Conservation (phyloP, 2,888 invertebrate species). For the Callosobruchus maculatus region DNA sequence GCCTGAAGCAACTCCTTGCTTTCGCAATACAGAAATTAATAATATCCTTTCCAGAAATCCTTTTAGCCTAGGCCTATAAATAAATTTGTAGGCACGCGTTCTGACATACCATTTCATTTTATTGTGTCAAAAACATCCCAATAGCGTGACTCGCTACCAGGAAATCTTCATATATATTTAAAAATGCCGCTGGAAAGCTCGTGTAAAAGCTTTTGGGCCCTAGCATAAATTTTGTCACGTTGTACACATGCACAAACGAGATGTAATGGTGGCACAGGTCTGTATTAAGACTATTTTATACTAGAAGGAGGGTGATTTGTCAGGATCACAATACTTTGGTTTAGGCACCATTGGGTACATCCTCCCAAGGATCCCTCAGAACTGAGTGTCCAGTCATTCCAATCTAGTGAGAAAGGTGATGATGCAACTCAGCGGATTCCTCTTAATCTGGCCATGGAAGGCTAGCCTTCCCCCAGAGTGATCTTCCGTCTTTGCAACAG, state of each 20-base stretch:
- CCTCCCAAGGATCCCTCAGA: too few species aligned
- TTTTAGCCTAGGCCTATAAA: background rate
- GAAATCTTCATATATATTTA: conserved; percentile 19
- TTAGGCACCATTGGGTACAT: too few species aligned
- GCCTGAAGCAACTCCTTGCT: background rate
- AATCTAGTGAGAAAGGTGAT: too few species aligned
- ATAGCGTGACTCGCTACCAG: conserved; percentile 3
- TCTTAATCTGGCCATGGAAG: too few species aligned
- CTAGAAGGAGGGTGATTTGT: too few species aligned
- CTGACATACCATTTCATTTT: conserved; percentile 10
- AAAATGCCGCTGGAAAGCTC: conserved; percentile 16
- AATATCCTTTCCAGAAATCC: background rate
- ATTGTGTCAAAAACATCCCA: conserved; percentile 17
- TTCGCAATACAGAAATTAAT: background rate
- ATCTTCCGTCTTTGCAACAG: too few species aligned
- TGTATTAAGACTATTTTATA: background rate
- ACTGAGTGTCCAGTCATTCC: too few species aligned
- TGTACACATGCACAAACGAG: background rate
- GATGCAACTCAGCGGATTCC: too few species aligned
- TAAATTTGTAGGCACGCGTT: background rate
- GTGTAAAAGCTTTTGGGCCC: conserved; percentile 23
- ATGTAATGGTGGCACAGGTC: conserved; percentile 2
- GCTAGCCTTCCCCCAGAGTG: too few species aligned
- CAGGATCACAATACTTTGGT: too few species aligned
- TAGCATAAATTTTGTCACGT: conserved; percentile 21